A percentile compares a stretch with the other conserved stretches of the same genome.
These are phyloP conservation scores for Grus americana DNA, from an alignment of 2,113 vertebrate genomes.

Conservation along the genomic window DNA sequence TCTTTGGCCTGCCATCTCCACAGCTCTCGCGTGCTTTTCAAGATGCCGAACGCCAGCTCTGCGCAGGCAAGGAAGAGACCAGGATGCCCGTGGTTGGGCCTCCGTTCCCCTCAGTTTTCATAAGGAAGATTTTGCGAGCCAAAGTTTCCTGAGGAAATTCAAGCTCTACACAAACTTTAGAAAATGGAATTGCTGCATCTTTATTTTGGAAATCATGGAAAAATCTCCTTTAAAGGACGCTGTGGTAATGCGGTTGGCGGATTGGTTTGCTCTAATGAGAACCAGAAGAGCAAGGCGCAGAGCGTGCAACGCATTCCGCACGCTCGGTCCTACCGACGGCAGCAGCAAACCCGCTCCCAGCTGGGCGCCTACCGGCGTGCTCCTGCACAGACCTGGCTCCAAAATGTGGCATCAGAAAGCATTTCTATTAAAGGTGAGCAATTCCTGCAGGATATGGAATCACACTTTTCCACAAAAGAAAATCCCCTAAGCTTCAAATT, in stretches of 20 bases:
- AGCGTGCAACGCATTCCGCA: not conserved
- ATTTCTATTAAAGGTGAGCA: not conserved
- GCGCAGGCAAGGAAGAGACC: not conserved
- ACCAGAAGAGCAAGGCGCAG: not conserved
- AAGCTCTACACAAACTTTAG: not conserved
- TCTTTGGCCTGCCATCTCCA: not conserved
- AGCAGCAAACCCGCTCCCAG: fast-evolving
- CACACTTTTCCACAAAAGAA: not conserved
- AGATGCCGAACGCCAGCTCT: not conserved
- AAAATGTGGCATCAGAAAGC: not conserved
- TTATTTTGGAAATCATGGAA: not conserved
- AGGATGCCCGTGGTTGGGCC: fast-evolving
- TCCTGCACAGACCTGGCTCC: not conserved
- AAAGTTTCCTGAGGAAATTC: not conserved
- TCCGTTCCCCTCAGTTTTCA: not conserved
- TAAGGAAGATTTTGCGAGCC: not conserved
- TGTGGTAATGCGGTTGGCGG: fast-evolving
- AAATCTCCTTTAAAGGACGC: not conserved
- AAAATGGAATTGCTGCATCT: not conserved
- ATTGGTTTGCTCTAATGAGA: not conserved
- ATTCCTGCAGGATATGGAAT: fast-evolving
- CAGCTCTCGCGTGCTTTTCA: not conserved
- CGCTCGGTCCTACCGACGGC: fast-evolving
- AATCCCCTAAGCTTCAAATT: not conserved
- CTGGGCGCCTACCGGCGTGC: not conserved